A percentile compares a stretch with the other conserved stretches of the same genome.
Evolutionary conservation across 2,113 vertebrate genomes (phyloP).

Genomic region (Thunnus thynnus): DNA sequence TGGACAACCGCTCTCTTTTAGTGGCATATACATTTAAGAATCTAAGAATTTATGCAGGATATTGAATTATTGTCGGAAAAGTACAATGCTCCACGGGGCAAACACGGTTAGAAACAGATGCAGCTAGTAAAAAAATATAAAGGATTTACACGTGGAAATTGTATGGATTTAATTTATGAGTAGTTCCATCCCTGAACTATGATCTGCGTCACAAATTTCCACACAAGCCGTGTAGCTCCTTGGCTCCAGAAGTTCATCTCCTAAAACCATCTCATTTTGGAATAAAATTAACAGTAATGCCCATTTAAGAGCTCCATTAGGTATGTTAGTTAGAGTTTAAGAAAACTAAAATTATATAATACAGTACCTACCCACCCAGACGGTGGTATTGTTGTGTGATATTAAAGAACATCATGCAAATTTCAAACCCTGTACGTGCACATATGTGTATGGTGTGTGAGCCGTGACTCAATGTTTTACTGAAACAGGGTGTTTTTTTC

Average conservation of each 20-base stretch:
- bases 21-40: conserved; percentile 19
- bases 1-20: conserved; percentile 5
- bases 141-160: conserved; percentile 63
- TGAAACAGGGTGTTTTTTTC: conserved; percentile 39
- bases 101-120: conserved; percentile 52
- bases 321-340: conserved; percentile 10
- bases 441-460: conserved; percentile 20
- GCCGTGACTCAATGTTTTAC: conserved; percentile 56
- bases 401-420: not conserved
- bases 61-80: conserved; percentile 31
- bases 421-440: not conserved
- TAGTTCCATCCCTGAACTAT: conserved; percentile 52
- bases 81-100: conserved; percentile 17
- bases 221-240: conserved; percentile 25
- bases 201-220: conserved; percentile 52
- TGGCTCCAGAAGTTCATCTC: conserved; percentile 41
- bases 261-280: conserved; percentile 38
- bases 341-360: conserved; percentile 6
- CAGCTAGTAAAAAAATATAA: conserved; percentile 38
- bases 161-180: conserved; percentile 60
- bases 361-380: not conserved
- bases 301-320: conserved; percentile 40
- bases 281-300: conserved; percentile 44
- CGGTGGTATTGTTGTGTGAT: not conserved
- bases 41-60: conserved; percentile 22